These are phyloP conservation scores for Balearica regulorum DNA, from an alignment of 2,797 vertebrate species.

Conservation along the genomic window DNA sequence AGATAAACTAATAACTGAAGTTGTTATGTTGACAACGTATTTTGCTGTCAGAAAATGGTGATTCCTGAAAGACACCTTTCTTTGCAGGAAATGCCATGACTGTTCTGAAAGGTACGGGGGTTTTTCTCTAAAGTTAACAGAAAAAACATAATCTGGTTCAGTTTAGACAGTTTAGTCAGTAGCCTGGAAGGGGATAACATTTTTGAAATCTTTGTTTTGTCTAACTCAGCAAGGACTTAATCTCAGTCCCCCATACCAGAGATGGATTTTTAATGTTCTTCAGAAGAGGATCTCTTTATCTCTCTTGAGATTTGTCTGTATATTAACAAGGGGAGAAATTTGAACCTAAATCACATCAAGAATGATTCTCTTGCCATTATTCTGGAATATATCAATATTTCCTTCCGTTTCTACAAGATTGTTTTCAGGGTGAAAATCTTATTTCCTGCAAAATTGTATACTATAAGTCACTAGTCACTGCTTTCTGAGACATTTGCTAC, in stretches of 20 bases:
- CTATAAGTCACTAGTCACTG: background rate
- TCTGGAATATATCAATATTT: background rate
- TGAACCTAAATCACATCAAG: background rate
- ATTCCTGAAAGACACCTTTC: background rate
- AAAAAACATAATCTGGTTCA: background rate
- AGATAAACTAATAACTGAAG: background rate
- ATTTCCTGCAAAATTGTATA: background rate
- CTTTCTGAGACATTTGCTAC: background rate
- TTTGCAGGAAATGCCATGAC: background rate
- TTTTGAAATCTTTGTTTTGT: background rate
- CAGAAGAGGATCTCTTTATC: background rate
- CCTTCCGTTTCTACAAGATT: background rate
- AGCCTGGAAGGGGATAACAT: background rate
- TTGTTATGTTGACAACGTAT: background rate
- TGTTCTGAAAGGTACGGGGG: background rate
- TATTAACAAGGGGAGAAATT: background rate
- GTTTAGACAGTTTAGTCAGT: background rate
- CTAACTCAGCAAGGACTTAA: background rate
- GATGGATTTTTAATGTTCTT: background rate
- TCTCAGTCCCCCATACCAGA: background rate
- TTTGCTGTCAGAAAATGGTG: background rate
- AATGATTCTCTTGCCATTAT: background rate
- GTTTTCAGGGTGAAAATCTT: background rate
- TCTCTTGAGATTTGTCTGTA: background rate
- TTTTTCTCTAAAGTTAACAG: background rate